These are phyloP conservation scores for Erpornis zantholeuca DNA, from an alignment of 2,113 vertebrate genomes.

Conservation along the genomic window DNA sequence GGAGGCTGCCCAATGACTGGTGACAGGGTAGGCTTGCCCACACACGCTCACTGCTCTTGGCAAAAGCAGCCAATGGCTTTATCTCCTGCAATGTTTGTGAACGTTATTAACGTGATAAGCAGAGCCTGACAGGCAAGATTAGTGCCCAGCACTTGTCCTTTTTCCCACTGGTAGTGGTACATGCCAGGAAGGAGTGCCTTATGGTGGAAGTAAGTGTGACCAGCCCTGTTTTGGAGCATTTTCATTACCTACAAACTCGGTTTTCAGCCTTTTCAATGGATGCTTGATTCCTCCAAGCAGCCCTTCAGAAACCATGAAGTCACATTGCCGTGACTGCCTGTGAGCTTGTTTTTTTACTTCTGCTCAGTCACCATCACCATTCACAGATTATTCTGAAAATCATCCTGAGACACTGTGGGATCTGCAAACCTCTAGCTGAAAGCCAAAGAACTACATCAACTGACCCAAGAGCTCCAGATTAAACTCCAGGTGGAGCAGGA, in stretches of 20 bases:
- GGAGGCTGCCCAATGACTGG: not conserved
- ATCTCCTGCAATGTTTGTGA: not conserved
- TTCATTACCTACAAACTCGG: not conserved
- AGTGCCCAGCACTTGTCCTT: not conserved
- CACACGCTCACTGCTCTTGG: not conserved
- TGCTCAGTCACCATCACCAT: not conserved
- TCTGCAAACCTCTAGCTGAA: not conserved
- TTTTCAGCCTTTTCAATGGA: not conserved
- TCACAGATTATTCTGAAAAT: not conserved
- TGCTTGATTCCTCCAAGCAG: not conserved
- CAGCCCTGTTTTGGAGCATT: not conserved
- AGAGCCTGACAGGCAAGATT: not conserved
- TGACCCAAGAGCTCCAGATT: not conserved
- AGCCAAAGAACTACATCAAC: not conserved
- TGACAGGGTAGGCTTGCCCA: not conserved
- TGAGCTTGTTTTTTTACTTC: not conserved
- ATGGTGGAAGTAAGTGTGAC: not conserved
- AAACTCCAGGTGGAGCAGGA: not conserved
- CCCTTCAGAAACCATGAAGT: not conserved
- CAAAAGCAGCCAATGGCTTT: not conserved
- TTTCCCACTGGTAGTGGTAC: not conserved
- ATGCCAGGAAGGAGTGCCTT: not conserved
- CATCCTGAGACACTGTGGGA: not conserved
- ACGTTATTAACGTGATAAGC: not conserved
- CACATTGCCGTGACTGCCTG: not conserved